Evolutionary conservation across 2,113 vertebrate genomes (phyloP).

Genomic region (Lophius piscatorius): DNA sequence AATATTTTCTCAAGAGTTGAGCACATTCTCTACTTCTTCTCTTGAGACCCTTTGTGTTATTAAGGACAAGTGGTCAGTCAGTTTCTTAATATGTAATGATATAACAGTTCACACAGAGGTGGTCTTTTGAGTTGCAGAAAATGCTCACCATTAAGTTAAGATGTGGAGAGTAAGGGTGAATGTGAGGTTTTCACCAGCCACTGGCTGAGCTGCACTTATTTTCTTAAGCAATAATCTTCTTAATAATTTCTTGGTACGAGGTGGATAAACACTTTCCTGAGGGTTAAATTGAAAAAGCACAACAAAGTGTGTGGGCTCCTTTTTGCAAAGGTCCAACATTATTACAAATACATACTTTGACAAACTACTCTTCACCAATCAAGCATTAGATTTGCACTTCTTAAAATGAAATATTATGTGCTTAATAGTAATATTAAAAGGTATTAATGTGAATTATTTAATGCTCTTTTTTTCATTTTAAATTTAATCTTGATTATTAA

Average conservation of each 20-base stretch:
- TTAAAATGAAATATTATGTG: no score
- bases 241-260: constrained; percentile 48
- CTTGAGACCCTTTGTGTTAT: not conserved
- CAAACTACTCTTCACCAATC: not conserved
- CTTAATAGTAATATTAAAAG: no score
- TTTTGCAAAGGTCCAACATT: not conserved
- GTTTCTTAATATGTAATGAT: not conserved
- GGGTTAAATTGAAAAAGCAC: constrained; percentile 27
- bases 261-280: constrained; percentile 28
- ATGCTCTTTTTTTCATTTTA: no score
- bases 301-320: not conserved
- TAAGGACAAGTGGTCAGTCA: not conserved
- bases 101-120: not conserved
- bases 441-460: no score
- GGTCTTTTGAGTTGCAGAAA: no score
- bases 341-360: not conserved
- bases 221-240: constrained; percentile 41
- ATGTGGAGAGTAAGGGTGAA: constrained; percentile 13
- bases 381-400: not conserved
- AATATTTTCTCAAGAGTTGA: not conserved
- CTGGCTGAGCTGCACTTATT: constrained; percentile 7
- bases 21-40: not conserved
- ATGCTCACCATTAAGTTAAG: no score
- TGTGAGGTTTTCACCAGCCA: constrained; percentile 11
- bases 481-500: no score